A percentile compares a stretch with the other conserved stretches of the same genome.
These are phyloP conservation scores for Mormyrus proboscirostris DNA, from an alignment of 2,797 vertebrate genomes.

Conservation along the genomic window DNA sequence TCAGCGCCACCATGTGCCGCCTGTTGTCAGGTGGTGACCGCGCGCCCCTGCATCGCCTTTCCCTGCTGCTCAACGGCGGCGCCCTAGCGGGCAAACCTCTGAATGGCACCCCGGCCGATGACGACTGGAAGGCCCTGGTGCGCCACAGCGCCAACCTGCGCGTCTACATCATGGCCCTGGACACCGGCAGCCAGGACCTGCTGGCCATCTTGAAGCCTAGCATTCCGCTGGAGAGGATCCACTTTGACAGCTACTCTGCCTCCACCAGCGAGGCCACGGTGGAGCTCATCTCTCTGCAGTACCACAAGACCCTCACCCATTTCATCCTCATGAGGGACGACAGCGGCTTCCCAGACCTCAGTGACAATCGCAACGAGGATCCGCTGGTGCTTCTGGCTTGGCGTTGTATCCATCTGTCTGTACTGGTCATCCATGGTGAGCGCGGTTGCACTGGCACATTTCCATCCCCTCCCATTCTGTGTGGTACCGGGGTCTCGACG, in stretches of 20 bases:
- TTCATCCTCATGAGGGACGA: conserved; percentile 93
- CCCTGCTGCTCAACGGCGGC: conserved; percentile 85
- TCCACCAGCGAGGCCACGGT: conserved; percentile 83
- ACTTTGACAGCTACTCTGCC: conserved; percentile 90
- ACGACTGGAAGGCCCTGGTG: conserved; percentile 90
- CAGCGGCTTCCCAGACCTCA: conserved; percentile 89
- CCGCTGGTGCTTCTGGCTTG: conserved; percentile 89
- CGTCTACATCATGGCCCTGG: conserved; percentile 94
- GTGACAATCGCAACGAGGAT: conserved; percentile 89
- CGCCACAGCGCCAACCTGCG: conserved; percentile 83
- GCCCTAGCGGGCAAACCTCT: conserved; percentile 83
- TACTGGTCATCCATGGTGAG: conserved; percentile 91
- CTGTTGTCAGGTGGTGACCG: conserved; percentile 80
- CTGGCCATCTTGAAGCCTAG: conserved; percentile 91
- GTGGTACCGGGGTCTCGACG: not conserved
- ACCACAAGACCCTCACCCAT: conserved; percentile 92
- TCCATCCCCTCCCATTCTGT: not conserved
- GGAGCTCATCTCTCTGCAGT: conserved; percentile 96
- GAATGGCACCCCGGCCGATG: conserved; percentile 82
- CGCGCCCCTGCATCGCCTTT: conserved; percentile 87
- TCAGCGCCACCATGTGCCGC: conserved; percentile 86
- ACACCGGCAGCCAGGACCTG: conserved; percentile 87
- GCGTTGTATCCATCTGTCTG: conserved; percentile 86
- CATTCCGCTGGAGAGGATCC: conserved; percentile 92
- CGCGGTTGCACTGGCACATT: not conserved